Percentiles rank a stretch among this genome's conserved stretches.
These are phyloP conservation scores for Isurus oxyrinchus DNA, from an alignment of 2,113 vertebrate genomes.

Conservation along the genomic window DNA sequence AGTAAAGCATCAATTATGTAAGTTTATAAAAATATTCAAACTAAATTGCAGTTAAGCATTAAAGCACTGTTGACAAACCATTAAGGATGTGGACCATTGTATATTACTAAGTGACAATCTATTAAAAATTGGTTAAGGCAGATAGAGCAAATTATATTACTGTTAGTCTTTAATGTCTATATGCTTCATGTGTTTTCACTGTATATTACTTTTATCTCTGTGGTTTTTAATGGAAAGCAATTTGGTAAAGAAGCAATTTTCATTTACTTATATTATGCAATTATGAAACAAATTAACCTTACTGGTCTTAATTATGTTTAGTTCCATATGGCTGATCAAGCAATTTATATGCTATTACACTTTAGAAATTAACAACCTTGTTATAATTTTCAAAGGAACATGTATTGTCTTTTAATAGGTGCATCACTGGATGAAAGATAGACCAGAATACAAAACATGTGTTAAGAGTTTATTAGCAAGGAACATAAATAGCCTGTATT, in stretches of 20 bases:
- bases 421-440: constrained; percentile 30
- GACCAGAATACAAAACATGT: constrained; percentile 16
- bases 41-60: constrained; percentile 20
- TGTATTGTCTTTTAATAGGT: constrained; percentile 44
- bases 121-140: constrained; percentile 72
- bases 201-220: constrained; percentile 91
- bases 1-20: constrained; percentile 11
- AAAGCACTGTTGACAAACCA: constrained; percentile 46
- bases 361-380: constrained; percentile 69
- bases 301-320: constrained; percentile 97
- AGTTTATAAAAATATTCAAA: constrained; percentile 15
- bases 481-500: constrained; percentile 16
- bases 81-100: constrained; percentile 67
- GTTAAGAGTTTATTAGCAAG: constrained; percentile 23
- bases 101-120: constrained; percentile 70
- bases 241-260: constrained; percentile 91
- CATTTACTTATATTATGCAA: constrained; percentile 95
- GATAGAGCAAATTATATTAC: constrained; percentile 75
- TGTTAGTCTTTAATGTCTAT: constrained; percentile 84
- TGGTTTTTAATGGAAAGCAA: constrained; percentile 97
- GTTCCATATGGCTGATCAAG: constrained; percentile 93
- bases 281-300: constrained; percentile 98
- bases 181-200: constrained; percentile 93
- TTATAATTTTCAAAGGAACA: constrained; percentile 63
- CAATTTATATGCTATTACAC: constrained; percentile 72